These are phyloP conservation scores for Nycticryphes semicollaris DNA, from an alignment of 2,113 vertebrate species.

Conservation along the genomic window DNA sequence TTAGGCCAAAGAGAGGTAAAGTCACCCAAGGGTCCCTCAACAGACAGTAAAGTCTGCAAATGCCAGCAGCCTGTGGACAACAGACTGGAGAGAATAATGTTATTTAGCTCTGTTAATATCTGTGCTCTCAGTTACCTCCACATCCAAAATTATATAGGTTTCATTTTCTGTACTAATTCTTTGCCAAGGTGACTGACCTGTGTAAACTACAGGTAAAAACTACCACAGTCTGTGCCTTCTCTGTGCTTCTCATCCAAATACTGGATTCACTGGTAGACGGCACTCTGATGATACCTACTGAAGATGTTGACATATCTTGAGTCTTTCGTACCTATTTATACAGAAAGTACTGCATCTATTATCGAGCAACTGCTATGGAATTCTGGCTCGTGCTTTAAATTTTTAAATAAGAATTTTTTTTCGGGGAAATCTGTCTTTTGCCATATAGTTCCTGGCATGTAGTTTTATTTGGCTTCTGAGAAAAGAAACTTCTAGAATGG, in stretches of 20 bases:
- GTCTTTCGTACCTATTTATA: not conserved
- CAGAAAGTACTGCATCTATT: not conserved
- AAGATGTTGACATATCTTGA: not conserved
- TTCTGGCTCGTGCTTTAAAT: not conserved
- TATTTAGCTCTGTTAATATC: not conserved
- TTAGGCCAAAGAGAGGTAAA: not conserved
- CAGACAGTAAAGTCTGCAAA: not conserved
- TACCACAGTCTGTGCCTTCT: not conserved
- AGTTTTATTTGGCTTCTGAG: not conserved
- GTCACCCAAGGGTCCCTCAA: not conserved
- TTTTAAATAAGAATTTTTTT: not conserved
- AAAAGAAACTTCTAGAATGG: not conserved
- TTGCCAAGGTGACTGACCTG: not conserved
- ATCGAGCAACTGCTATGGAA: not conserved
- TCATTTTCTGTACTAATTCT: not conserved
- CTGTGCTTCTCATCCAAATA: not conserved
- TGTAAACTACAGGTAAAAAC: not conserved
- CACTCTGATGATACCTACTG: not conserved
- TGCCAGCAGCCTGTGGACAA: not conserved
- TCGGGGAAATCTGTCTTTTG: not conserved
- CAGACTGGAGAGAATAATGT: not conserved
- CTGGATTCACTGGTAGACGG: not conserved
- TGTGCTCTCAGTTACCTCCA: not conserved
- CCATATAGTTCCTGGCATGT: not conserved
- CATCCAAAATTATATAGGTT: not conserved